These are phyloP conservation scores for Nomada fucata DNA, from an alignment of 2,888 invertebrate genomes.

Conservation along the genomic window DNA sequence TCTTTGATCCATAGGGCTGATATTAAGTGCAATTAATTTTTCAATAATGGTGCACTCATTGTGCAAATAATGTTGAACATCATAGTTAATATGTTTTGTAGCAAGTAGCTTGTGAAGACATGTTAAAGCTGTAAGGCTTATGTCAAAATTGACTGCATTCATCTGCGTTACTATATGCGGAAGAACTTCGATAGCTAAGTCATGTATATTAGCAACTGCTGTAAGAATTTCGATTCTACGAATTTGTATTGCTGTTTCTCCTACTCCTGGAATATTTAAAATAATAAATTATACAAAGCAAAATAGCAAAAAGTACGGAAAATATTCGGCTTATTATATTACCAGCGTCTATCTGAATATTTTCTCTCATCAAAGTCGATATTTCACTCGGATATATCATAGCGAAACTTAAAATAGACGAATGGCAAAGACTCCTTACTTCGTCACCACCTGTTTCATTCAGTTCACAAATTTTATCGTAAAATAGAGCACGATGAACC, in stretches of 20 bases:
- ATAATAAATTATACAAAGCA: slow-evolving; percentile 17
- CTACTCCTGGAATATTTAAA: slow-evolving; percentile 69
- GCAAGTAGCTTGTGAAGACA: slow-evolving; percentile 77
- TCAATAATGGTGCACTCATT: slow-evolving; percentile 83
- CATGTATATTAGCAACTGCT: slow-evolving; percentile 71
- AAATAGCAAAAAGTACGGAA: neutral
- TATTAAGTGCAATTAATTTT: slow-evolving; percentile 80
- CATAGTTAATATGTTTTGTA: slow-evolving; percentile 71
- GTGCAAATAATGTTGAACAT: slow-evolving; percentile 83
- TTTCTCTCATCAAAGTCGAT: slow-evolving; percentile 85
- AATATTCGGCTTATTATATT: slow-evolving; percentile 18
- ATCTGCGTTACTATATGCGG: slow-evolving; percentile 73
- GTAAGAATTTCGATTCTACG: slow-evolving; percentile 74
- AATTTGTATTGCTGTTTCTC: slow-evolving; percentile 54
- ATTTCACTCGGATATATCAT: slow-evolving; percentile 86
- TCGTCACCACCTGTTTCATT: slow-evolving; percentile 84
- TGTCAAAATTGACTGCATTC: slow-evolving; percentile 56
- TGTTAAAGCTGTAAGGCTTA: slow-evolving; percentile 69
- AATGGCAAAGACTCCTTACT: slow-evolving; percentile 84
- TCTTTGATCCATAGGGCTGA: slow-evolving; percentile 69
- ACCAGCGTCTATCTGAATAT: slow-evolving; percentile 74
- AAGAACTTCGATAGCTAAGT: slow-evolving; percentile 73
- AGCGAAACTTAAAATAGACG: slow-evolving; percentile 86
- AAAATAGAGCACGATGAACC: slow-evolving; percentile 85
- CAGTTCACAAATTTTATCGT: slow-evolving; percentile 85